Evolutionary conservation across 2,888 invertebrate species (phyloP).

Genomic region (Ceraclea dissimilis): DNA sequence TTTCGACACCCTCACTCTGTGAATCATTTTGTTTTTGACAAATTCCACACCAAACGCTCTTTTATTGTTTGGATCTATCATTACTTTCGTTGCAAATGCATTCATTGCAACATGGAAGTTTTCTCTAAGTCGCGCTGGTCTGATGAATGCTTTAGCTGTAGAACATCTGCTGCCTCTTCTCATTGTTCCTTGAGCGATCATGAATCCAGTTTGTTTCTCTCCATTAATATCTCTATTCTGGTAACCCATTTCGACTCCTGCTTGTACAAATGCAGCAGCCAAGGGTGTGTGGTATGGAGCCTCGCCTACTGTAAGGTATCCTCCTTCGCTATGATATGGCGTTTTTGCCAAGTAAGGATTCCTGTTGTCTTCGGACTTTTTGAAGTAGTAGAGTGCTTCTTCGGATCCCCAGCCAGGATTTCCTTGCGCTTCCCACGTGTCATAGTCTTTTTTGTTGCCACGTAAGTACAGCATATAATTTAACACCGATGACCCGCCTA

Average conservation of each 20-base stretch:
- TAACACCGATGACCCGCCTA: slow-evolving; percentile 83
- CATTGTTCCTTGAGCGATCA: slow-evolving; percentile 79
- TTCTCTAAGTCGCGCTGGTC: slow-evolving; percentile 69
- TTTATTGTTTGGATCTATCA: slow-evolving; percentile 66
- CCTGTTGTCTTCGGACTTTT: slow-evolving; percentile 85
- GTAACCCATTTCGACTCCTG: slow-evolving; percentile 77
- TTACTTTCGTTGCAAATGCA: slow-evolving; percentile 67
- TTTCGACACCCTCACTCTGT: slow-evolving; percentile 67
- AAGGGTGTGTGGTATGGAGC: slow-evolving; percentile 82
- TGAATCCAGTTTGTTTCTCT: slow-evolving; percentile 78
- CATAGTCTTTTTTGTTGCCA: slow-evolving; percentile 85
- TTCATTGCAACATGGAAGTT: slow-evolving; percentile 82
- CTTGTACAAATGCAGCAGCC: slow-evolving; percentile 73
- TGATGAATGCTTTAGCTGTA: slow-evolving; percentile 78
- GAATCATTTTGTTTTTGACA: slow-evolving; percentile 61
- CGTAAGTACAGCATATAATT: slow-evolving; percentile 90
- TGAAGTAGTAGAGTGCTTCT: slow-evolving; percentile 75
- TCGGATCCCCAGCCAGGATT: slow-evolving; percentile 84
- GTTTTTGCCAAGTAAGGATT: slow-evolving; percentile 77
- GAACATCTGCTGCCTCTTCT: slow-evolving; percentile 79
- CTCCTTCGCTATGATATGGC: slow-evolving; percentile 72
- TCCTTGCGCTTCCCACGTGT: slow-evolving; percentile 79
- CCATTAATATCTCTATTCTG: slow-evolving; percentile 83
- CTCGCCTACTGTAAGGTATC: slow-evolving; percentile 77
- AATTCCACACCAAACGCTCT: slow-evolving; percentile 79